Base-by-base conservation (phyloP, 2,113 vertebrate species). In the Rhinogobius similis region DNA sequence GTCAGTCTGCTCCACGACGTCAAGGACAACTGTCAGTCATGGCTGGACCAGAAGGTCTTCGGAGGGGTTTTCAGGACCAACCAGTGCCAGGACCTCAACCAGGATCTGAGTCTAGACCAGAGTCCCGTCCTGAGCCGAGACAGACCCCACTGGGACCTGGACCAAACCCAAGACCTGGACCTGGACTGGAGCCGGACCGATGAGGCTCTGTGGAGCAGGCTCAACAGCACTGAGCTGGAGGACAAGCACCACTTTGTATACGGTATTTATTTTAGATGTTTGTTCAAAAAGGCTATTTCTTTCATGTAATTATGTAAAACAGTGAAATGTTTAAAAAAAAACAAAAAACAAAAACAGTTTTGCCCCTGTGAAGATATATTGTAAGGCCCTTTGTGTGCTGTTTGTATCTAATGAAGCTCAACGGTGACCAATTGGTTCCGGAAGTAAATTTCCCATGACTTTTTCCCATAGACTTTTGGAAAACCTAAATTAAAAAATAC, bases 11-110 rank as follows among this genome's bases (percentile, higher is more conserved):
- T 96, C 56, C 88, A 27, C 21, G 78, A 88, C n/a, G 82, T 95
- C 1, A 71, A 80, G 0, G 88, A 89, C 63, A 85, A 76, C 48
- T 93, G 92, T 70, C 86, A 90, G 77, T 90, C 94, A 0, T 95
- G 94, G 94, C 81, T 94, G 53, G 93, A 88, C 26, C 83, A 89
- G 74, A 89, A 82, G 0, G 21, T 91, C 59, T 93, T 94, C 64
- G 79, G 87, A 36, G 86, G 86, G 0, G 44, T 78, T 12, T 88
- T 90, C 0, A 1, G 81, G 16, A 73, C 73, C 27, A 56, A 46
- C 65, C 61, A 39, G 4, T 12, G 43, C 29, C 67, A 9, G 21
- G 20, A 71, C 41, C 68, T 11, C 4, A 20, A 66, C 23, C 65
- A 1, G 8, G 62, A 68, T 9, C 46, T 10, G 1, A 50, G 38